phyloP scores from a whole-genome alignment of 1,140 invertebrate genomes.

The Pseudomyrmex gracilis region DNA sequence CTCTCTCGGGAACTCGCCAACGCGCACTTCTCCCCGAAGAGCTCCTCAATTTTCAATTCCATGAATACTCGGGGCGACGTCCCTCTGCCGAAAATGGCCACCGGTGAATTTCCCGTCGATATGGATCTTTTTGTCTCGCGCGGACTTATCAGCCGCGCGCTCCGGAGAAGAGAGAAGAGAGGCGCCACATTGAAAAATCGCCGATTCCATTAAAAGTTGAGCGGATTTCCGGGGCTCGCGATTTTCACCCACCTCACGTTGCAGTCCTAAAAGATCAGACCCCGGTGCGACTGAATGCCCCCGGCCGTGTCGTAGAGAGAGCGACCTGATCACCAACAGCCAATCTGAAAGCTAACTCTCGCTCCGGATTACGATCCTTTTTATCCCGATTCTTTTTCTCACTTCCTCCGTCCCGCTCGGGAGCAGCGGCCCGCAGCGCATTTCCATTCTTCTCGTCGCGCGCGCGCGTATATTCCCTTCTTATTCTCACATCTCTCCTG shows the following conservation, averaged over 20 bases:
- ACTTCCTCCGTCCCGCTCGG: background rate
- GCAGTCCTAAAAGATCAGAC: constrained; percentile 41
- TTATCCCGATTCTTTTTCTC: background rate
- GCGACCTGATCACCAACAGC: constrained; percentile 39
- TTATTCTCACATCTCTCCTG: constrained; percentile 7
- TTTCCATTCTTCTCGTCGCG: constrained; percentile 17
- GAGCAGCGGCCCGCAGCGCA: background rate
- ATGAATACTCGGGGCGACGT: constrained; percentile 39
- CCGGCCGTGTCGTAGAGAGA: constrained; percentile 37
- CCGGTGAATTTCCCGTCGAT: constrained; percentile 32
- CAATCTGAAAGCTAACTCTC: constrained; percentile 41
- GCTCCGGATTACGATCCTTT: constrained; percentile 42
- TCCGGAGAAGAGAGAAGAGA: background rate
- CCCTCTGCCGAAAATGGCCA: constrained; percentile 22
- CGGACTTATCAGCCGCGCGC: constrained; percentile 38
- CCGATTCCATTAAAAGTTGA: constrained; percentile 77
- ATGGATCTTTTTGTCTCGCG: constrained; percentile 52
- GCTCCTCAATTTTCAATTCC: constrained; percentile 62
- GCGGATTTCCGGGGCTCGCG: constrained; percentile 58
- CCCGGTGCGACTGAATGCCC: constrained; percentile 26
- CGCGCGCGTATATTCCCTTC: background rate
- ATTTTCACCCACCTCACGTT: constrained; percentile 52
- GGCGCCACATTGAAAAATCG: constrained; percentile 71
- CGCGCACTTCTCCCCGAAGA: constrained; percentile 38
- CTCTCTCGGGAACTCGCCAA: constrained; percentile 26